Evolutionary conservation across 2,888 invertebrate genomes (phyloP).

Genomic region (Eretmocerus hayati): DNA sequence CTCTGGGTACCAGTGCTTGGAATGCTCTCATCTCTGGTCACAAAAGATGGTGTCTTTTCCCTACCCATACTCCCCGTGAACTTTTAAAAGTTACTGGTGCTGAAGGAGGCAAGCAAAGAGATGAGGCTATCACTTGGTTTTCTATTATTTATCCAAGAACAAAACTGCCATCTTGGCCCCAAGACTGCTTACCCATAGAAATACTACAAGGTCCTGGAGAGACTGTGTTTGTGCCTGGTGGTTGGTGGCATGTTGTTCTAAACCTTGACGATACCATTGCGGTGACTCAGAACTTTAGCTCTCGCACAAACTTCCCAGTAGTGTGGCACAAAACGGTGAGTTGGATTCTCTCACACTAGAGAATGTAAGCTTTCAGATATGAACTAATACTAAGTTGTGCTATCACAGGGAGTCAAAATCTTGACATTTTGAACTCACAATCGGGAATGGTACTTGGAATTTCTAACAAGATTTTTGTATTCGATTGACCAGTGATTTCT

Average conservation of each 20-base stretch:
- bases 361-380: too few species aligned
- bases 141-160: slow-evolving; percentile 90
- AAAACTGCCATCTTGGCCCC: slow-evolving; percentile 81
- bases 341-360: not conserved
- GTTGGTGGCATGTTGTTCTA: slow-evolving; percentile 99
- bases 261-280: slow-evolving; percentile 95
- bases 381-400: too few species aligned
- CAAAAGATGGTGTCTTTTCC: slow-evolving; percentile 98
- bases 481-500: too few species aligned
- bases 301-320: slow-evolving; percentile 90
- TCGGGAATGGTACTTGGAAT: too few species aligned
- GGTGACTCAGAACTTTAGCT: slow-evolving; percentile 96
- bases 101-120: slow-evolving; percentile 94
- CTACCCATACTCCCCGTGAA: slow-evolving; percentile 92
- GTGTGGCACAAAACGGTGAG: slow-evolving; percentile 93
- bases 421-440: too few species aligned
- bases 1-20: slow-evolving; percentile 98
- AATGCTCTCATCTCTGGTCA: slow-evolving; percentile 92
- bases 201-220: slow-evolving; percentile 93
- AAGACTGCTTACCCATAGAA: slow-evolving; percentile 87
- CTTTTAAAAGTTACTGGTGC: slow-evolving; percentile 85
- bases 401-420: not conserved
- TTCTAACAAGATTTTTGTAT: too few species aligned
- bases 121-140: slow-evolving; percentile 99
- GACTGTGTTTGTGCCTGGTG: slow-evolving; percentile 96